Percentiles rank a stretch among this genome's conserved stretches.
Evolutionary conservation across 1,140 invertebrate genomes (phyloP).

Genomic region (Oryctes rhinoceros): DNA sequence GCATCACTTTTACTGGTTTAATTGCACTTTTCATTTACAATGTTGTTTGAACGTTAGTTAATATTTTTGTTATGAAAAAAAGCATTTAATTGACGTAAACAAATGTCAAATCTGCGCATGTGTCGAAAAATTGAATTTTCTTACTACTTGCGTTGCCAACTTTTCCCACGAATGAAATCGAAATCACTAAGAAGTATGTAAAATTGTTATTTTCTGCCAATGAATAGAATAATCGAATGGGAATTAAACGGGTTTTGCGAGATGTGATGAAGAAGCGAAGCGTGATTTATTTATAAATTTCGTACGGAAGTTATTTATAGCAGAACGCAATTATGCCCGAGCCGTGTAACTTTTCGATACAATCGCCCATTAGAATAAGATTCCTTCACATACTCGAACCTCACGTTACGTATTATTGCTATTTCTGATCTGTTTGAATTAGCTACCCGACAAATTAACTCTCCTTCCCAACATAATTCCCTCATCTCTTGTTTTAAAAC

Average conservation of each 20-base stretch:
- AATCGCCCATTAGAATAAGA: neutral
- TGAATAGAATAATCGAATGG: neutral
- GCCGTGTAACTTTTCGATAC: neutral
- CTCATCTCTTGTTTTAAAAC: neutral
- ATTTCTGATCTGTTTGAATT: neutral
- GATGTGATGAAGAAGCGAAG: neutral
- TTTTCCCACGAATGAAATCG: neutral
- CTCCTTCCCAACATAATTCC: neutral
- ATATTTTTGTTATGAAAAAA: neutral
- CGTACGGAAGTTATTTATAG: slow-evolving; percentile 22
- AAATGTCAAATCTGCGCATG: slow-evolving; percentile 22
- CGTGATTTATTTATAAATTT: slow-evolving; percentile 17
- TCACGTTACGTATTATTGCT: neutral
- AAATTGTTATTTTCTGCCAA: too few species aligned
- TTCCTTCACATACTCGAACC: neutral
- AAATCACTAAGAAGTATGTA: neutral
- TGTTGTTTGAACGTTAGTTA: neutral
- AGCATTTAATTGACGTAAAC: slow-evolving; percentile 8
- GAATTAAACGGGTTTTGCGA: neutral
- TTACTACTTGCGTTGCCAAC: neutral
- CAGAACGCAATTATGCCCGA: neutral
- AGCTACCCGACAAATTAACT: neutral
- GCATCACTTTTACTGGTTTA: neutral
- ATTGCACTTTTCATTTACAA: neutral
- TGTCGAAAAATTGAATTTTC: slow-evolving; percentile 34